These are phyloP conservation scores for Erebia aethiops DNA, from an alignment of 2,888 invertebrate species.

Conservation along the genomic window DNA sequence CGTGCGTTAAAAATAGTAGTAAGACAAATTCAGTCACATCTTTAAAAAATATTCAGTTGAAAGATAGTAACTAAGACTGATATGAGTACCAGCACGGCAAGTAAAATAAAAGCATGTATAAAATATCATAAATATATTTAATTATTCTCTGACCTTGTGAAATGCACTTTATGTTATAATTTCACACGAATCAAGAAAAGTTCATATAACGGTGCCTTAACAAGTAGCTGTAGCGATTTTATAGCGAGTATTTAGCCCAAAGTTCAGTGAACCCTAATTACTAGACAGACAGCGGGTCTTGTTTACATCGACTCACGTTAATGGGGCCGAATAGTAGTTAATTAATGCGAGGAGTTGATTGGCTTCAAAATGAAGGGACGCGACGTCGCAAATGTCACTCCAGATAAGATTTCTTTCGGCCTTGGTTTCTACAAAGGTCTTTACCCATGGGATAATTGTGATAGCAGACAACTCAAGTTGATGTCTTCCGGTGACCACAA, in stretches of 20 bases:
- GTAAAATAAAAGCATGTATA: no score
- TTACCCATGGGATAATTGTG: neutral
- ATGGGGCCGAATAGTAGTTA: constrained; percentile 47
- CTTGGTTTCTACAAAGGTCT: neutral
- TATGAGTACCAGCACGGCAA: no score
- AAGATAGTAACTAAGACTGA: no score
- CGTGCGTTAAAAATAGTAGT: no score
- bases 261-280: constrained; percentile 49
- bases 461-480: neutral
- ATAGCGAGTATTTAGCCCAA: constrained; percentile 53
- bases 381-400: constrained; percentile 23
- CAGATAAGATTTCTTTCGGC: constrained; percentile 13
- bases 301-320: constrained; percentile 45
- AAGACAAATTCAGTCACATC: no score
- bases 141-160: constrained; percentile 17
- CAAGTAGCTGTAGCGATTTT: constrained; percentile 50
- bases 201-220: constrained; percentile 30
- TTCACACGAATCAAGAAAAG: constrained; percentile 6
- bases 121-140: no score
- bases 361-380: constrained; percentile 44
- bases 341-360: constrained; percentile 47
- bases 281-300: constrained; percentile 51
- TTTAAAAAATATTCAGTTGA: no score
- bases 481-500: neutral
- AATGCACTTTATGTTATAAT: no score